Conservation (phyloP, 2,888 invertebrate genomes). For the Fissipunctia ypsillon region DNA sequence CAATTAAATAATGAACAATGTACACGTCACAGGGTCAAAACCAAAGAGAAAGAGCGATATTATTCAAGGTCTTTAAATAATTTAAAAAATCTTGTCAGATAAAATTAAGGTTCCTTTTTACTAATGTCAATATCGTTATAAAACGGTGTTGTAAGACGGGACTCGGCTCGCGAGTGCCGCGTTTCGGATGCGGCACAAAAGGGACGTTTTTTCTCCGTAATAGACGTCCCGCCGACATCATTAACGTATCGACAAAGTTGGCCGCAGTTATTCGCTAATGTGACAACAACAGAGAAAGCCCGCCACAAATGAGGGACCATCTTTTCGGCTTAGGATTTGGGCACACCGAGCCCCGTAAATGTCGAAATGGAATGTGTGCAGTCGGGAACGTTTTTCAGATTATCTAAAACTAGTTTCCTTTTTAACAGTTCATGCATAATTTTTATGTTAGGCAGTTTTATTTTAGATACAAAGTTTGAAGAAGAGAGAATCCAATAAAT, state of each 20-base stretch:
- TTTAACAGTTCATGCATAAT: background rate
- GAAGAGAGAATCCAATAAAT: background rate
- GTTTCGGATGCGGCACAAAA: slow-evolving; percentile 76
- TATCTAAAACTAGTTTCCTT: background rate
- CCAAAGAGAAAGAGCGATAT: background rate
- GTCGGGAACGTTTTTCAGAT: background rate
- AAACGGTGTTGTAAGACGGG: slow-evolving; percentile 34
- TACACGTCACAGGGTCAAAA: background rate
- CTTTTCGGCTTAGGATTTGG: slow-evolving; percentile 82
- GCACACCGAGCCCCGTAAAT: slow-evolving; percentile 66
- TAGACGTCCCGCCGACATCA: slow-evolving; percentile 88
- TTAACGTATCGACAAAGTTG: slow-evolving; percentile 88
- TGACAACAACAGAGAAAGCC: slow-evolving; percentile 89
- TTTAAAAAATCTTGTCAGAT: slow-evolving; percentile 26
- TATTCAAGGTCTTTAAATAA: slow-evolving; percentile 10
- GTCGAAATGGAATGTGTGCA: slow-evolving; percentile 6
- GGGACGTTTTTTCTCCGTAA: slow-evolving; percentile 82
- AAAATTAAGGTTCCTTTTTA: slow-evolving; percentile 43
- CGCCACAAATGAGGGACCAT: slow-evolving; percentile 88
- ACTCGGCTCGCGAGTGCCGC: slow-evolving; percentile 33
- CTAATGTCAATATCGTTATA: slow-evolving; percentile 52
- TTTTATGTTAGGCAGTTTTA: background rate
- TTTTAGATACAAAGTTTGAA: background rate
- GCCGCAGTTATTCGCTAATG: slow-evolving; percentile 90
- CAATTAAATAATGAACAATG: slow-evolving; percentile 34